Evolutionary conservation across 2,797 vertebrate species (phyloP), one percentile per base, ranked within the genome.

Genomic region (Rhinatrema bivittatum): DNA sequence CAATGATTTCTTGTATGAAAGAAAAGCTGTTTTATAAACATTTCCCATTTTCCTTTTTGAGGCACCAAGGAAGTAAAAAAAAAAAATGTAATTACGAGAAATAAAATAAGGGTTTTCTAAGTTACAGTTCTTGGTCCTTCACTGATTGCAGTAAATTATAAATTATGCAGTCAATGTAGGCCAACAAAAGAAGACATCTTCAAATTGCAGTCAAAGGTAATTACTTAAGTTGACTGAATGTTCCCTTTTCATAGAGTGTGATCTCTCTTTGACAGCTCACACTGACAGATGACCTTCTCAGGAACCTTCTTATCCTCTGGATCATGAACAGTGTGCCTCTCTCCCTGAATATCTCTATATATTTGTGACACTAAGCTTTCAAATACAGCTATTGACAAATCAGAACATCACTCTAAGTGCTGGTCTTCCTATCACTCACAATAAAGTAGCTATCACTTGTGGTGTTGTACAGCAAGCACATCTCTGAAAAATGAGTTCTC

Each of bases 261-360:
- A 93, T 91, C 91, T 86, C 60, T 70, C 74, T 73, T 84, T 92
- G 94, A 93, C 93, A 93, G 87, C 74, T 82, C 82, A 70, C 76
- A 81, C 84, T 93, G 93, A 97, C 89, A 93, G 92, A 94, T 95
- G 94, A 98, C 95, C 93, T 95, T 97, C 89, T 82, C 76, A 11
- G 75, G 79, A 70, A 87, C 78, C 78, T 87, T 83, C 76, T 78
- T 86, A 84, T 84, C 82, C 57, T 79, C 76, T 53, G 73, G 87
- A 88, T 91, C 81, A 79, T 84, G 75, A 83, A 77, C 80, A 76
- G 65, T 68, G 64, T 65, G 68, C 71, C 79, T 83, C 81, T 80
- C 75, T 57, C 75, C 70, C 84, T 76, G 76, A 84, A 87, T 85
- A 85, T 89, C 86, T 90, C 86, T 88, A 88, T 89, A 86, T 80